Evolutionary conservation across 1,140 invertebrate genomes (phyloP).

Genomic region (Apis cerana): DNA sequence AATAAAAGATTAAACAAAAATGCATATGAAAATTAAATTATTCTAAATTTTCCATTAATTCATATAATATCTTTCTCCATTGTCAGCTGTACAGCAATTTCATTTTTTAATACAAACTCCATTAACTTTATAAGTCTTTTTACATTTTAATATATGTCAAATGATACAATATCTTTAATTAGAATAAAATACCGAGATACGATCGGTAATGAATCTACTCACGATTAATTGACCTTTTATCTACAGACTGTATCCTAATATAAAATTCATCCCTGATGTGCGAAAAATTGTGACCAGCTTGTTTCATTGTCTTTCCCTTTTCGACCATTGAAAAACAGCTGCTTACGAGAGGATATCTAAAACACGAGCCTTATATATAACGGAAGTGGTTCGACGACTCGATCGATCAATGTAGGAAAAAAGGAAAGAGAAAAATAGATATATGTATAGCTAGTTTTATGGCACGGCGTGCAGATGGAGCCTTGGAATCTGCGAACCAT

Average conservation of each 20-base stretch:
- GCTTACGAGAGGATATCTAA: constrained; percentile 51
- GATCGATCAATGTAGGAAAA: constrained; percentile 42
- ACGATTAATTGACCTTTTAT: constrained; percentile 71
- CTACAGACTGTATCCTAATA: not conserved
- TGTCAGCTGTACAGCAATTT: not conserved
- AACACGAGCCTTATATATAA: constrained; percentile 53
- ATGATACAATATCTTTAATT: constrained; percentile 14
- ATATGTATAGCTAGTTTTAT: constrained; percentile 48
- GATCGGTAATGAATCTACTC: constrained; percentile 61
- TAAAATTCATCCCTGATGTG: not conserved
- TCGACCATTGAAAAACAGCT: constrained; percentile 55
- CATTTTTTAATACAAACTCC: not conserved
- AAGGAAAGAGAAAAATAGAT: not conserved
- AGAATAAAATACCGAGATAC: constrained; percentile 26
- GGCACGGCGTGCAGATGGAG: constrained; percentile 25
- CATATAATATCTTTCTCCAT: too few relatives aligned
- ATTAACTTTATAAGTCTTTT: not conserved
- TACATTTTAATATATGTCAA: not conserved
- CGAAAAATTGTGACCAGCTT: not conserved
- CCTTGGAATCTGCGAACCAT: constrained; percentile 35
- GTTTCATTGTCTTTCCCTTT: constrained; percentile 14
- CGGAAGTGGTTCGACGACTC: constrained; percentile 43
- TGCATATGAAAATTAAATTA: too few relatives aligned
- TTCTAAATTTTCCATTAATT: too few relatives aligned
- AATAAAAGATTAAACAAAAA: too few relatives aligned